Conservation (phyloP, 2,888 invertebrate genomes). For the Xestoiulus laeticollis region DNA sequence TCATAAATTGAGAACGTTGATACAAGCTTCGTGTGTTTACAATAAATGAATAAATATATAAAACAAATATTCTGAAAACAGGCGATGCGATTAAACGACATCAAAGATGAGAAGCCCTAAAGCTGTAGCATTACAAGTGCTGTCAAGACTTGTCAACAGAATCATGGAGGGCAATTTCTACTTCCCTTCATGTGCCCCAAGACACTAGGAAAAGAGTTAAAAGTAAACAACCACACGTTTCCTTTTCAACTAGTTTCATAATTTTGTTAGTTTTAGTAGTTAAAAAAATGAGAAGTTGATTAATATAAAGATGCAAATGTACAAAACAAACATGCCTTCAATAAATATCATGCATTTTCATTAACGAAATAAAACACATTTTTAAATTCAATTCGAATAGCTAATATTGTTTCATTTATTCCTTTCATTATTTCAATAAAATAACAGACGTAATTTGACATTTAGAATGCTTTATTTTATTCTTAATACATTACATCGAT, state of each 20-base stretch:
- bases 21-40: not conserved
- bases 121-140: not conserved
- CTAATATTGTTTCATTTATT: too few relatives aligned
- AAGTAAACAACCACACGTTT: not conserved
- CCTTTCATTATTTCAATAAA: too few relatives aligned
- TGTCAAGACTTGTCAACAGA: slow-evolving; percentile 23
- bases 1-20: not conserved
- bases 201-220: not conserved
- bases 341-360: too few relatives aligned
- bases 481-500: too few relatives aligned
- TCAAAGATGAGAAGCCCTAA: slow-evolving; percentile 6
- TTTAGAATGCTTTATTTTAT: too few relatives aligned
- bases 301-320: not conserved
- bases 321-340: not conserved
- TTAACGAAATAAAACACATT: too few relatives aligned
- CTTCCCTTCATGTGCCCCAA: not conserved
- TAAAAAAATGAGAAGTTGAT: not conserved
- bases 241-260: not conserved
- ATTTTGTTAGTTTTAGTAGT: not conserved
- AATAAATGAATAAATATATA: not conserved
- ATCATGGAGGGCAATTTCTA: not conserved
- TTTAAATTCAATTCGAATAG: too few relatives aligned
- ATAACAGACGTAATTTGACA: too few relatives aligned
- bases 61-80: not conserved
- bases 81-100: not conserved